Evolutionary conservation across 1,140 invertebrate species (phyloP).

Genomic region (Scaptomyza hsui): DNA sequence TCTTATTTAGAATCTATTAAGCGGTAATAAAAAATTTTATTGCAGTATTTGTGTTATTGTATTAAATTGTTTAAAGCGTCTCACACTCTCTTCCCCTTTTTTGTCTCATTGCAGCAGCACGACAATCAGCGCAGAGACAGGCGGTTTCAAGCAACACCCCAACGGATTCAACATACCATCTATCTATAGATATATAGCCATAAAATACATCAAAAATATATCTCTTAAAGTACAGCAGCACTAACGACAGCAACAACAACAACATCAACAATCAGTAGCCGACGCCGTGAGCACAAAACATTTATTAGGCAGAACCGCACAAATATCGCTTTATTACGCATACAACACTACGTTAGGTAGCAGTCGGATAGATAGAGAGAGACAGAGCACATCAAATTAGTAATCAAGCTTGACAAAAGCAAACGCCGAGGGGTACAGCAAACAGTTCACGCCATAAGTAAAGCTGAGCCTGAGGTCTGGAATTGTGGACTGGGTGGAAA

Average conservation of each 20-base stretch:
- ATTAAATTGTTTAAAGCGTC: neutral
- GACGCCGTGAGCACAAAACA: slow-evolving; percentile 35
- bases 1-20: too few species aligned
- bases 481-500: slow-evolving; percentile 10
- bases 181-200: slow-evolving; percentile 5
- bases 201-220: slow-evolving; percentile 9
- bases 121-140: slow-evolving; percentile 45
- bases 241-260: slow-evolving; percentile 32
- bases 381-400: slow-evolving; percentile 61
- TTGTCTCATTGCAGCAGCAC: slow-evolving; percentile 29
- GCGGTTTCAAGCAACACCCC: slow-evolving; percentile 35
- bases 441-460: slow-evolving; percentile 31
- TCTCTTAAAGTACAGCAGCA: slow-evolving; percentile 18
- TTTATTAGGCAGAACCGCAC: slow-evolving; percentile 52
- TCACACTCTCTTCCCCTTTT: neutral
- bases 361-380: neutral
- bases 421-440: slow-evolving; percentile 11
- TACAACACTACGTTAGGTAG: slow-evolving; percentile 55
- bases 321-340: slow-evolving; percentile 68
- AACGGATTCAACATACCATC: slow-evolving; percentile 29
- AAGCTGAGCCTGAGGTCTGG: slow-evolving; percentile 17
- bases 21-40: too few species aligned
- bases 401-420: slow-evolving; percentile 66
- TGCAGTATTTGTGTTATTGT: too few species aligned
- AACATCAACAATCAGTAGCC: slow-evolving; percentile 30